Evolutionary conservation across 2,888 invertebrate species (phyloP), one percentile per base, ranked within the genome.

Genomic region (Furcula furcula): DNA sequence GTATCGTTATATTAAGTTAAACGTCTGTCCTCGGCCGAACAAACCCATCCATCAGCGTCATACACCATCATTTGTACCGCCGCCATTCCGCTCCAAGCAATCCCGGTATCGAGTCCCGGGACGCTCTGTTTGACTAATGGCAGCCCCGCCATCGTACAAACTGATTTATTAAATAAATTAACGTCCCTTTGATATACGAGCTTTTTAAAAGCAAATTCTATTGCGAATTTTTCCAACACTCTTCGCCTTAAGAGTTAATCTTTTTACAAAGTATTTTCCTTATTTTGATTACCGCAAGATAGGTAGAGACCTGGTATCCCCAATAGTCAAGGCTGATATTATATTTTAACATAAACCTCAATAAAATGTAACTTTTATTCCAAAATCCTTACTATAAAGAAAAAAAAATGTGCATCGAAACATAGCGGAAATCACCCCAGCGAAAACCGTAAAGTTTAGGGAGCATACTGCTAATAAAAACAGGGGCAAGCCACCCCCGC

Each of bases 101-200:
- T 67, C 73, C 73, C 62, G 52, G 69, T 68, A 72, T 73, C 65
- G 68, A 64, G 65, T 66, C 72, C 65, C 64, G 56, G 57, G 55
- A 54, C 55, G 41, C 42, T 43, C 55, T 50, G 59, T 70, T 72
- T 79, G 80, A 82, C 68, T 82, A 82, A 85, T 85, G 75, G 74
- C 65, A 46, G 55, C 39, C 61, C 63, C 65, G 62, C 60, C 69
- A 72, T 66, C 70, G 59, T 65, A 65, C 68, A 55, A 72, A 66
- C 75, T 53, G 83, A 82, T 83, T 85, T 84, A 85, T 85, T 82
- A 75, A 84, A 84, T 81, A 80, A 83, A 84, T 83, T 80, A 77
- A 71, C 71, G 67, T 73, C 63, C 49, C 37, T 51, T 50, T 77
- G 76, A 82, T 73, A 75, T 79, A 81, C 75, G 75, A 75, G 53